Conservation (phyloP, 1,140 invertebrate species). For the Drosophila prosaltans region DNA sequence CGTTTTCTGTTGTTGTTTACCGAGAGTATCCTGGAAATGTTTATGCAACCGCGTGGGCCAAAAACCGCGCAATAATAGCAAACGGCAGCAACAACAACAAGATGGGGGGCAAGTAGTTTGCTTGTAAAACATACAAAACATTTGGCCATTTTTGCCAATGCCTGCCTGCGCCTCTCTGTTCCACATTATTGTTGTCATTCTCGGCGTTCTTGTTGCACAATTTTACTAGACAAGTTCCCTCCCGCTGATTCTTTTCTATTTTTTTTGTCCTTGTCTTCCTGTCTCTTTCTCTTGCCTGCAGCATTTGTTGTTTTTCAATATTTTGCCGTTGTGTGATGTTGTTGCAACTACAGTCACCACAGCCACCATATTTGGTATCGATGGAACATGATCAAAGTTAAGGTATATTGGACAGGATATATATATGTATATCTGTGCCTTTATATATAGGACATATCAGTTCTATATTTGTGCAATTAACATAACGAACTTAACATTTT, state of each 20-base stretch:
- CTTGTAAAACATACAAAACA: constrained; percentile 53
- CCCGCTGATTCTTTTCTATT: constrained; percentile 1
- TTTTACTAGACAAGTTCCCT: constrained; percentile 26
- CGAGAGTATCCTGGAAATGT: constrained; percentile 40
- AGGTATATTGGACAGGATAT: constrained; percentile 9
- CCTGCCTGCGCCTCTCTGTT: constrained; percentile 10
- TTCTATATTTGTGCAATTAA: too few relatives aligned
- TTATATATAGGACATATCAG: too few relatives aligned
- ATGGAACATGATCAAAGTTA: background rate
- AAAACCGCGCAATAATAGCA: constrained; percentile 28
- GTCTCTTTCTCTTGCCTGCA: background rate
- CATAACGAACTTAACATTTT: too few relatives aligned
- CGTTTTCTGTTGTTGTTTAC: constrained; percentile 15
- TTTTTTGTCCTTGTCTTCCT: background rate
- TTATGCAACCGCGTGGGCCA: constrained; percentile 45
- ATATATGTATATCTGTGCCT: too few relatives aligned
- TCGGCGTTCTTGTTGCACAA: constrained; percentile 31
- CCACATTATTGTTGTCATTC: constrained; percentile 30
- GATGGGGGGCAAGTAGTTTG: constrained; percentile 35
- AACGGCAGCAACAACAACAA: constrained; percentile 31
- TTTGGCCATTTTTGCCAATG: constrained; percentile 40
- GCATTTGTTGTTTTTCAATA: constrained; percentile 46
- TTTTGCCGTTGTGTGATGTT: constrained; percentile 29
- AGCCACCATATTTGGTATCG: background rate
- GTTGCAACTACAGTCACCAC: constrained; percentile 8